Conservation (phyloP, 2,888 invertebrate species). For the Cephus pygmeus region DNA sequence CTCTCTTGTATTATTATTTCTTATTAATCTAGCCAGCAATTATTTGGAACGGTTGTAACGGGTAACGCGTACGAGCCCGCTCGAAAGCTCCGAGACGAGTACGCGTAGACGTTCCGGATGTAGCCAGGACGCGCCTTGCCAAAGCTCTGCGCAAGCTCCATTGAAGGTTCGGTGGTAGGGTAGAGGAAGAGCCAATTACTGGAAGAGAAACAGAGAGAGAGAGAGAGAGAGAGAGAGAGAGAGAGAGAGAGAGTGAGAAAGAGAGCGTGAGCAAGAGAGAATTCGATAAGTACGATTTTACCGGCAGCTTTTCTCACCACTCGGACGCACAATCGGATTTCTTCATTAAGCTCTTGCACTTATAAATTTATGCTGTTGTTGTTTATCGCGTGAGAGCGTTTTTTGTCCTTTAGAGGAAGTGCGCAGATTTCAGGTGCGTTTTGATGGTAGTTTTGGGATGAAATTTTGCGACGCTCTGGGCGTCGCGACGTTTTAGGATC, state of each 20-base stretch:
- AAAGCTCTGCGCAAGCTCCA: conserved; percentile 50
- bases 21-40: neutral
- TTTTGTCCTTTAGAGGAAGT: neutral
- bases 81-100: conserved; percentile 34
- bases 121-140: conserved; percentile 42
- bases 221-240: no score
- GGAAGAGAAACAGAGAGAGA: no score
- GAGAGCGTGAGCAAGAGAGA: neutral
- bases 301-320: neutral
- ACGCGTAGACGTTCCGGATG: conserved; percentile 20
- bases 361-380: neutral
- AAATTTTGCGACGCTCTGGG: neutral
- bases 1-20: neutral
- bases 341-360: neutral
- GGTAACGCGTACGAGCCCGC: conserved; percentile 17
- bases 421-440: neutral
- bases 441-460: neutral
- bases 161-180: neutral
- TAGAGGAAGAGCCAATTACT: neutral
- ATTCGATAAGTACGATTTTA: neutral
- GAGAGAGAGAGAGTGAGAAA: no score
- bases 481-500: neutral
- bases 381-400: neutral
- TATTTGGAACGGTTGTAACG: neutral
- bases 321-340: neutral